Conservation (phyloP, 2,888 invertebrate genomes). For the Noctua janthina region DNA sequence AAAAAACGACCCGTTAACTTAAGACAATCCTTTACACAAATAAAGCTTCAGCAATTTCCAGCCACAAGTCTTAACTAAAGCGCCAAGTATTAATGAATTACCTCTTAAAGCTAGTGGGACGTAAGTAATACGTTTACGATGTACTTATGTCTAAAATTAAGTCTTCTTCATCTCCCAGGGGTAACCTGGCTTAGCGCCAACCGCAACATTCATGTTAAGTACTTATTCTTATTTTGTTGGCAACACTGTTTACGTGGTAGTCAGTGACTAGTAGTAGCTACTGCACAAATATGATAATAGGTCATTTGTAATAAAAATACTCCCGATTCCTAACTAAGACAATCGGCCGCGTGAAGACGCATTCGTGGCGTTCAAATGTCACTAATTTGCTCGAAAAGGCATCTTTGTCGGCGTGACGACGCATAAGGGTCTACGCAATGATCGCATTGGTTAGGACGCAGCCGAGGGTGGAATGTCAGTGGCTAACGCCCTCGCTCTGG, state of each 20-base stretch:
- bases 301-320: background rate
- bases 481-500: no score
- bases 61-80: slow-evolving; percentile 2
- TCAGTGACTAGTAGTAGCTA: background rate
- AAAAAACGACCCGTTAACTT: background rate
- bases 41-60: background rate
- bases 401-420: background rate
- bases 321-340: background rate
- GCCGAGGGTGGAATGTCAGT: background rate
- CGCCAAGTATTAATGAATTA: slow-evolving; percentile 47
- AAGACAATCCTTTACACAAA: background rate
- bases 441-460: background rate
- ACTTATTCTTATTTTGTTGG: slow-evolving; percentile 49
- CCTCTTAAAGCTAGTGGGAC: slow-evolving; percentile 30
- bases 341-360: background rate
- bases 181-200: slow-evolving; percentile 55
- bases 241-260: slow-evolving; percentile 4
- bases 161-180: slow-evolving; percentile 44
- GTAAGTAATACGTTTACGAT: slow-evolving; percentile 55
- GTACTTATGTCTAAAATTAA: slow-evolving; percentile 56
- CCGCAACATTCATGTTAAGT: slow-evolving; percentile 37
- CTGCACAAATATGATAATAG: background rate
- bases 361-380: background rate
- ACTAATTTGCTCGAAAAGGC: background rate
- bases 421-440: background rate